Conservation (phyloP, 2,797 vertebrate species). For the Enteromius radiatus region DNA sequence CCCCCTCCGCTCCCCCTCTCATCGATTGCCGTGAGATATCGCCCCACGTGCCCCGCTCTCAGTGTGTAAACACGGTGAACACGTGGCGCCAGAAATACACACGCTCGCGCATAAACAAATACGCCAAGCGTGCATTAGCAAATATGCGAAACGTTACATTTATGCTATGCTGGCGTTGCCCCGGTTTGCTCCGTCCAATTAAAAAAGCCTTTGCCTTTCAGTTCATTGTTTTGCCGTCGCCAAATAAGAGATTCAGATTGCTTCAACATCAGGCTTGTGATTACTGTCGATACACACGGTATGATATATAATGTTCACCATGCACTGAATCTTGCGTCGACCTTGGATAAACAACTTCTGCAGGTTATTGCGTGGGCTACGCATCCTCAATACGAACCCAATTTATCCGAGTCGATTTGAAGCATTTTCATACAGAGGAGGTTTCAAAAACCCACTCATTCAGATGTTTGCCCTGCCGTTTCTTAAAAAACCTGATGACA, state of each 20-base stretch:
- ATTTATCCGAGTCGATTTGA: background rate
- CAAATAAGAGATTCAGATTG: background rate
- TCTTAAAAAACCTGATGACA: background rate
- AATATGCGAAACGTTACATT: background rate
- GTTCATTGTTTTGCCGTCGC: background rate
- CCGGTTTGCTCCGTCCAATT: background rate
- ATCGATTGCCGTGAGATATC: constrained; percentile 86
- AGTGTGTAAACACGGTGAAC: constrained; percentile 77
- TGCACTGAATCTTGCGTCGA: background rate
- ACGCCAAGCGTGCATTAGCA: constrained; percentile 20
- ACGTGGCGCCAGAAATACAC: constrained; percentile 67
- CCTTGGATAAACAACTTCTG: constrained; percentile 15
- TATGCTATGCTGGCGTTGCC: background rate
- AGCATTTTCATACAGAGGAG: background rate
- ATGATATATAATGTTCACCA: background rate
- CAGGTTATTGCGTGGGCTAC: background rate
- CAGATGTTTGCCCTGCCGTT: constrained; percentile 1
- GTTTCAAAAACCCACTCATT: background rate
- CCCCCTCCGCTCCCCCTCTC: constrained; percentile 66
- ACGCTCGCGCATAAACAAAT: constrained; percentile 52
- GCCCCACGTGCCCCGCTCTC: constrained; percentile 70
- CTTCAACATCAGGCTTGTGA: background rate
- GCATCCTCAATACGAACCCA: background rate
- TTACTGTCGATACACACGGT: background rate
- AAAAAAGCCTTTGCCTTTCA: background rate